phyloP scores from a whole-genome alignment of 1,140 invertebrate genomes.

The Galleria mellonella region DNA sequence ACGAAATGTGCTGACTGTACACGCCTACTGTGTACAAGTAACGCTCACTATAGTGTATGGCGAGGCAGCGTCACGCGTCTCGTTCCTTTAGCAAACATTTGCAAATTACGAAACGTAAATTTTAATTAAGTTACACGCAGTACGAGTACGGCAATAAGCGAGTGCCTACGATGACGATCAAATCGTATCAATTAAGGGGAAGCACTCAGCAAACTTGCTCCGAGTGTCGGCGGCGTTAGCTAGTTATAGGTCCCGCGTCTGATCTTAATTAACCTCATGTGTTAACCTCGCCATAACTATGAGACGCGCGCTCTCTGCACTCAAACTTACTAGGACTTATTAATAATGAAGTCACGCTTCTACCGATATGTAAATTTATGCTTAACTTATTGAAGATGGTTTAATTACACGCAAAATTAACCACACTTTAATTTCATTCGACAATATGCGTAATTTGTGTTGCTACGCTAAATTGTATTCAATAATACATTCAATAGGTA shows the following conservation, averaged over 20 bases:
- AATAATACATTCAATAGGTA: too few species aligned
- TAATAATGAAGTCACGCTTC: slow-evolving; percentile 25
- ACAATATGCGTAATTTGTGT: slow-evolving; percentile 13
- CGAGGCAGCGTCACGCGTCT: slow-evolving; percentile 1
- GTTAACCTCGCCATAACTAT: slow-evolving; percentile 54
- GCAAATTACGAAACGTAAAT: slow-evolving; percentile 33
- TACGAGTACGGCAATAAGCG: slow-evolving; percentile 18
- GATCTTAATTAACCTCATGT: slow-evolving; percentile 70
- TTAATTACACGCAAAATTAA: slow-evolving; percentile 25
- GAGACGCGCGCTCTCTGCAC: slow-evolving; percentile 27
- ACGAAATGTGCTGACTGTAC: background rate
- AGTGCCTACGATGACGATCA: slow-evolving; percentile 41
- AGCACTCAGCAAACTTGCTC: slow-evolving; percentile 40
- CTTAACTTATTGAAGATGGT: slow-evolving; percentile 34
- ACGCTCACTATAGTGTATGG: too few species aligned
- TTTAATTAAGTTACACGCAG: slow-evolving; percentile 30
- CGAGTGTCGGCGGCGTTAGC: slow-evolving; percentile 34
- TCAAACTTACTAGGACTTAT: slow-evolving; percentile 28
- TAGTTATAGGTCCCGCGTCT: slow-evolving; percentile 51
- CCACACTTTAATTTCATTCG: background rate
- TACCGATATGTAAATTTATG: slow-evolving; percentile 37
- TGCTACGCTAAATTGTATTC: too few species aligned
- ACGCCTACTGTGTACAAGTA: too few species aligned
- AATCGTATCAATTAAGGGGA: slow-evolving; percentile 62
- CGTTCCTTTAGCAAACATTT: slow-evolving; percentile 10